phyloP scores from a whole-genome alignment of 2,797 vertebrate genomes.

The Lacerta bilineata region DNA sequence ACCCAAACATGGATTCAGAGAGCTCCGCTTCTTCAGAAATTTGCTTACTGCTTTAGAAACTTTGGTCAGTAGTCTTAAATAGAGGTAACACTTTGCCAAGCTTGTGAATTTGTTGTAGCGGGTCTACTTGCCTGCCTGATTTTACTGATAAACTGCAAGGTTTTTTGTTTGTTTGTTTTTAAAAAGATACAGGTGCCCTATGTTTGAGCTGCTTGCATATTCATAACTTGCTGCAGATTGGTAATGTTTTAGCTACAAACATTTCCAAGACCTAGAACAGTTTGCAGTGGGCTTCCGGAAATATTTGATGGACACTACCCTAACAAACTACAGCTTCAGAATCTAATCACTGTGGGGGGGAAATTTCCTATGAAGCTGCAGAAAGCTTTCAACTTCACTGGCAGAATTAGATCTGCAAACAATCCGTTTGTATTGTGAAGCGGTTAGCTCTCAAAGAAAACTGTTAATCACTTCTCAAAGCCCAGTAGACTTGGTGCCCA shows the following conservation, averaged over 20 bases:
- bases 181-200: not conserved
- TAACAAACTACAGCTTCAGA: not conserved
- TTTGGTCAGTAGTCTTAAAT: not conserved
- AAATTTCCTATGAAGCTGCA: not conserved
- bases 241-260: not conserved
- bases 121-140: not conserved
- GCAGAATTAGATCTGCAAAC: not conserved
- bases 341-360: not conserved
- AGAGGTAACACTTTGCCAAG: not conserved
- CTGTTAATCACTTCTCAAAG: constrained; percentile 26
- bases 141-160: not conserved
- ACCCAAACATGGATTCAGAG: not conserved
- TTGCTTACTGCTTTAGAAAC: not conserved
- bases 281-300: not conserved
- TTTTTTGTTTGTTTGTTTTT: too few species aligned
- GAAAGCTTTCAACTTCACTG: constrained; percentile 13
- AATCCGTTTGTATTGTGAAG: constrained; percentile 2
- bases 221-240: not conserved
- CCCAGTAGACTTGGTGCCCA: not conserved
- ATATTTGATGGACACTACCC: not conserved
- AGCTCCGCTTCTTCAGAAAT: not conserved
- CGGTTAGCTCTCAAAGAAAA: not conserved
- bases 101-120: not conserved
- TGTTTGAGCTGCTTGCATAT: not conserved
- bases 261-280: not conserved